phyloP scores from a whole-genome alignment of 2,113 vertebrate species.

The Chaetura pelagica region DNA sequence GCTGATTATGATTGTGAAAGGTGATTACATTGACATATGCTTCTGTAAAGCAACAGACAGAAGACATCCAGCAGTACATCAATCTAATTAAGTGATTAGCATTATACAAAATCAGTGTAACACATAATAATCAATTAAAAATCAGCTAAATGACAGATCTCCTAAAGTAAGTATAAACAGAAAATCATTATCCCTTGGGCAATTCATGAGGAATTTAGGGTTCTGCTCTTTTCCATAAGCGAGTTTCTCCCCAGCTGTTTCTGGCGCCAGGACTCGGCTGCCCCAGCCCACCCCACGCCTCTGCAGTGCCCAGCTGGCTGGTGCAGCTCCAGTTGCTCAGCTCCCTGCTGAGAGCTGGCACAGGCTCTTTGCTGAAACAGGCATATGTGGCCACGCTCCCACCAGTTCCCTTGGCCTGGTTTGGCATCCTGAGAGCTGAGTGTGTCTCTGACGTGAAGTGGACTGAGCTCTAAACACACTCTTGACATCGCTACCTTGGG shows the following conservation, averaged over 20 bases:
- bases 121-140: not conserved
- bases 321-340: not conserved
- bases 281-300: not conserved
- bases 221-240: not conserved
- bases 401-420: not conserved
- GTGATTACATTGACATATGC: not conserved
- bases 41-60: not conserved
- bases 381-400: fast-evolving
- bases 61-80: not conserved
- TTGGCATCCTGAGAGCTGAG: not conserved
- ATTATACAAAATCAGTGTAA: not conserved
- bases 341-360: constrained; percentile 1
- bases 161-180: not conserved
- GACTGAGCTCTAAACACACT: not conserved
- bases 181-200: not conserved
- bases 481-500: not conserved
- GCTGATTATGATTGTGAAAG: not conserved
- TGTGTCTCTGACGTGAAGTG: not conserved
- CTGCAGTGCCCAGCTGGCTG: not conserved
- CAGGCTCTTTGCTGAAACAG: not conserved
- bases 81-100: not conserved
- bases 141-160: not conserved
- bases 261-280: not conserved
- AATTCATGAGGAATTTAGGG: not conserved
- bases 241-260: fast-evolving